Conservation (phyloP, 2,888 invertebrate genomes). For the Drosophila kuntzei region DNA sequence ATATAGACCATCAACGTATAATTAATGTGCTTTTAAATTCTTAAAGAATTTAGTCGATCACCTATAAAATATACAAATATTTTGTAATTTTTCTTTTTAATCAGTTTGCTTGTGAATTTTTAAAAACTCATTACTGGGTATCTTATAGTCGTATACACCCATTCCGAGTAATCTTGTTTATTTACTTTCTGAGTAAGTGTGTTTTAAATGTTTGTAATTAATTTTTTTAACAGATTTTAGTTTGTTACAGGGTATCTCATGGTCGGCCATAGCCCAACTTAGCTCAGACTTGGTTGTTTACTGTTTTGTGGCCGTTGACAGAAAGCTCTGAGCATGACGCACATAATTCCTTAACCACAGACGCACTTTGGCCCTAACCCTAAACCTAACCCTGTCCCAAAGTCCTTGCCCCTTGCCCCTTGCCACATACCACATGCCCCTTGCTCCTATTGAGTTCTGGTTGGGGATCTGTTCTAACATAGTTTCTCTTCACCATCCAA, state of each 20-base stretch:
- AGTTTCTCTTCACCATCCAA: neutral
- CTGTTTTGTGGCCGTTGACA: constrained; percentile 65
- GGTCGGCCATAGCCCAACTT: neutral
- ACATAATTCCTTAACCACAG: constrained; percentile 76
- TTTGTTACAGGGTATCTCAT: neutral
- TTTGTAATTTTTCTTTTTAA: too few relatives aligned
- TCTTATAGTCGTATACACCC: neutral
- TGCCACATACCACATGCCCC: neutral
- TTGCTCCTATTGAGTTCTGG: neutral
- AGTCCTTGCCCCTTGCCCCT: too few relatives aligned
- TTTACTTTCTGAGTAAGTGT: neutral
- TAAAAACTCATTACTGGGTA: neutral
- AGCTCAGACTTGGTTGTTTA: constrained; percentile 16
- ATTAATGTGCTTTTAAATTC: too few relatives aligned
- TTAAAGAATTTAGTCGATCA: too few relatives aligned
- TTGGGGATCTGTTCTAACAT: constrained; percentile 11
- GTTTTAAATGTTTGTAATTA: neutral
- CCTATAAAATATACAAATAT: too few relatives aligned
- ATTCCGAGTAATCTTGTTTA: neutral
- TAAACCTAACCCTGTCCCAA: neutral
- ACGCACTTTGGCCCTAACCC: constrained; percentile 31
- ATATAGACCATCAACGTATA: too few relatives aligned
- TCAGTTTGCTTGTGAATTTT: too few relatives aligned
- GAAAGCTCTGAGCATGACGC: constrained; percentile 74
- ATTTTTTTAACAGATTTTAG: neutral